These are phyloP conservation scores for Tetraneura akinire DNA, from an alignment of 1,140 invertebrate genomes.

Conservation along the genomic window DNA sequence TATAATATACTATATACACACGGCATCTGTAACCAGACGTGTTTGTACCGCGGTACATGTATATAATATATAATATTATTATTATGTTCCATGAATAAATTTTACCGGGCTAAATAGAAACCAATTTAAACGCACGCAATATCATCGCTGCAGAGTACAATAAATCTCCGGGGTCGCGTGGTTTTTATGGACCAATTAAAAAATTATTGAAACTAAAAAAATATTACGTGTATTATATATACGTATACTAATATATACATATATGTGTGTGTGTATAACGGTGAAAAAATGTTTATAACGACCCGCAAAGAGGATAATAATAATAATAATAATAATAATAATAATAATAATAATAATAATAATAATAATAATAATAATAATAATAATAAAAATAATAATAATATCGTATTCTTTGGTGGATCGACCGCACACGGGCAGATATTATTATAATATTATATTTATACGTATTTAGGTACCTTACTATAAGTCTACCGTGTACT, in stretches of 20 bases:
- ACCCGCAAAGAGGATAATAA: conserved; percentile 42
- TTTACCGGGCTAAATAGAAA: conserved; percentile 20
- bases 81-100: conserved; percentile 32
- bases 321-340: conserved; percentile 23
- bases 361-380: no score
- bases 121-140: conserved; percentile 42
- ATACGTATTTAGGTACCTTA: not conserved
- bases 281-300: not conserved
- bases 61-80: no score
- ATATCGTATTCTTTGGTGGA: conserved; percentile 16
- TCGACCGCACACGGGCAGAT: not conserved
- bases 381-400: no score
- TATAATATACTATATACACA: no score
- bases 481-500: not conserved
- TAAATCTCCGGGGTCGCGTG: conserved; percentile 12
- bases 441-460: not conserved
- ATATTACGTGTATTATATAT: not conserved
- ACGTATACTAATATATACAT: no score
- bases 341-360: no score
- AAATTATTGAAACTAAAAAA: conserved; percentile 37
- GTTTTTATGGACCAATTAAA: conserved; percentile 48
- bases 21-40: not conserved
- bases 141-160: not conserved
- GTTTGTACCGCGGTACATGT: not conserved
- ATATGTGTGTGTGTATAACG: not conserved